Evolutionary conservation across 2,888 invertebrate genomes (phyloP).

Genomic region (Temnothorax unifasciatus): DNA sequence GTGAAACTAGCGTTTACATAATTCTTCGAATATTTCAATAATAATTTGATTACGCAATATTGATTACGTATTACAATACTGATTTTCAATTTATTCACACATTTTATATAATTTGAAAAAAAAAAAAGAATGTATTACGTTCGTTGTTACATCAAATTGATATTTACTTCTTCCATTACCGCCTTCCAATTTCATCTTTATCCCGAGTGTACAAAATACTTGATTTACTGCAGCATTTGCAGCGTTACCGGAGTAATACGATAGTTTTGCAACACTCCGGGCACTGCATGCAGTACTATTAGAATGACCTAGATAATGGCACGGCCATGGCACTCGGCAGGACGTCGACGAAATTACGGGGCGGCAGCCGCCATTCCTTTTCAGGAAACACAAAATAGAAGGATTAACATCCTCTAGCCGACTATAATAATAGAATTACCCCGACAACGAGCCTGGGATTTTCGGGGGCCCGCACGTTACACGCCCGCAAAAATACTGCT

Average conservation of each 20-base stretch:
- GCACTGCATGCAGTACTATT: not conserved
- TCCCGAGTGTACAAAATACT: not conserved
- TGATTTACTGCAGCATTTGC: constrained; percentile 3
- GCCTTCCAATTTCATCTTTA: not conserved
- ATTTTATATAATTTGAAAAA: not conserved
- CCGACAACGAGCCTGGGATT: constrained; percentile 54
- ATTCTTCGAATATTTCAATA: not conserved
- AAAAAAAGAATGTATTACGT: not conserved
- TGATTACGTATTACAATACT: not conserved
- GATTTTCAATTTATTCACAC: not conserved
- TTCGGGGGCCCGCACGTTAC: constrained; percentile 35
- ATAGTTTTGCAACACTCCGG: constrained; percentile 16
- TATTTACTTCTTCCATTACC: not conserved
- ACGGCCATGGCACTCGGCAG: constrained; percentile 1
- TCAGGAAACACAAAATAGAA: constrained; percentile 48
- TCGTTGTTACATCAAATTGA: not conserved
- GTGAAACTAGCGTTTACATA: not conserved
- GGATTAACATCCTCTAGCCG: constrained; percentile 53
- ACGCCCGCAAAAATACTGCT: constrained; percentile 49
- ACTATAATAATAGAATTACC: constrained; percentile 58
- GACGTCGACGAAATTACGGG: constrained; percentile 25
- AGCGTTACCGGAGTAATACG: constrained; percentile 5
- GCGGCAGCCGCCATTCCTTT: constrained; percentile 27
- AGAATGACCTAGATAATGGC: constrained; percentile 41
- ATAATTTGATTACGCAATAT: too few species aligned